phyloP scores from a whole-genome alignment of 1,140 invertebrate species.

The Nixonia krombeini region DNA sequence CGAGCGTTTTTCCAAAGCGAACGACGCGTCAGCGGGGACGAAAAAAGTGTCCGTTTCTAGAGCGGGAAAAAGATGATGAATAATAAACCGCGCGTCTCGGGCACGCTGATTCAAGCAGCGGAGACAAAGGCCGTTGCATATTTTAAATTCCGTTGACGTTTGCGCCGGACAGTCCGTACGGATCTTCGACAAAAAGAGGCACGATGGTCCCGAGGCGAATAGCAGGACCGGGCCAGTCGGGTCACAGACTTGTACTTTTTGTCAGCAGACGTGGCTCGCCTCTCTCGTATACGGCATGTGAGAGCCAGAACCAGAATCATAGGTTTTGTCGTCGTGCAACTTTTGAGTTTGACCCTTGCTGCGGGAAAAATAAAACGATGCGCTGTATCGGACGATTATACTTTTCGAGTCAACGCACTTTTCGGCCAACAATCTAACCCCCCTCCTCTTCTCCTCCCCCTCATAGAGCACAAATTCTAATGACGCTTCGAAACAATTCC shows the following conservation, averaged over 20 bases:
- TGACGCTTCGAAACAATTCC: too few species aligned
- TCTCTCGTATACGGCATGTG: constrained; percentile 34
- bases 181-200: constrained; percentile 64
- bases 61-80: constrained; percentile 28
- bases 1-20: constrained; percentile 30
- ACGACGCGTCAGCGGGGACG: constrained; percentile 6
- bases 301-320: constrained; percentile 22
- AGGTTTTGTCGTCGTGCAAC: constrained; percentile 3
- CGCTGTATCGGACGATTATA: too few species aligned
- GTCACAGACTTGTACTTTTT: constrained; percentile 63
- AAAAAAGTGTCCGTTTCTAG: constrained; percentile 21
- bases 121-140: constrained; percentile 59
- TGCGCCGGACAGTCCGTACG: constrained; percentile 57
- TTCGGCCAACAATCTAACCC: too few species aligned
- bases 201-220: constrained; percentile 58
- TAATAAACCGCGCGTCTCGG: constrained; percentile 13
- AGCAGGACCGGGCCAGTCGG: constrained; percentile 52
- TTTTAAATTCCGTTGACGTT: constrained; percentile 69
- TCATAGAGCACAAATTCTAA: too few species aligned
- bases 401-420: too few species aligned
- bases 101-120: constrained; percentile 1
- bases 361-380: neutral
- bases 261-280: constrained; percentile 36
- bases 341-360: constrained; percentile 4
- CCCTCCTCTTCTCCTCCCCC: too few species aligned